phyloP scores from a whole-genome alignment of 2,888 invertebrate genomes.

The Agonopterix arenella region DNA sequence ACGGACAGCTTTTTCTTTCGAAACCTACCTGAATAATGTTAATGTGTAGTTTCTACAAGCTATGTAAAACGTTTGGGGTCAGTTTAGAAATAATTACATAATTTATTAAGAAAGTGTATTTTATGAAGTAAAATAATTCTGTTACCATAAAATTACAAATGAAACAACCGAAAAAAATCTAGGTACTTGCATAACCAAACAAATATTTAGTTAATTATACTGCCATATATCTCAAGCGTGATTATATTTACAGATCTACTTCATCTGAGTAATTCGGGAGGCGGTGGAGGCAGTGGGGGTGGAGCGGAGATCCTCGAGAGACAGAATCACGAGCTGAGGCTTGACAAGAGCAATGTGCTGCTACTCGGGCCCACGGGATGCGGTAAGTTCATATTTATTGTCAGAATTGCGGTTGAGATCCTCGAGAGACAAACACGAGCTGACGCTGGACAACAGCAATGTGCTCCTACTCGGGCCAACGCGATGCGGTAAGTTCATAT shows the following conservation, averaged over 20 bases:
- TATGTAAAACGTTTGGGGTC: too few relatives aligned
- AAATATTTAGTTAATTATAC: too few relatives aligned
- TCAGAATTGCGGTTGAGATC: background rate
- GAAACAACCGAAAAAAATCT: too few relatives aligned
- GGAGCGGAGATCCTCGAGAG: constrained; percentile 91
- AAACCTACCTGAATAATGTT: too few relatives aligned
- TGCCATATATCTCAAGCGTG: too few relatives aligned
- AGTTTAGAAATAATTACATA: too few relatives aligned
- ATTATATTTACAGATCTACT: constrained; percentile 81
- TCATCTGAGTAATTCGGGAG: constrained; percentile 73
- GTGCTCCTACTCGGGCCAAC: constrained; percentile 96
- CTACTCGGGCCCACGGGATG: constrained; percentile 98
- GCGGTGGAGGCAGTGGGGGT: constrained; percentile 40
- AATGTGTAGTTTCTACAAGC: too few relatives aligned
- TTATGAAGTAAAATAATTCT: too few relatives aligned
- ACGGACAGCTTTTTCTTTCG: too few relatives aligned
- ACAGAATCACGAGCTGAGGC: constrained; percentile 86
- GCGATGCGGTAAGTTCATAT: constrained; percentile 87
- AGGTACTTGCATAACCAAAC: too few relatives aligned
- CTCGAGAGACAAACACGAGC: constrained; percentile 71
- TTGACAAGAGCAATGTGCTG: constrained; percentile 98
- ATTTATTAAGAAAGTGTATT: too few relatives aligned
- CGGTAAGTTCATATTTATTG: constrained; percentile 72
- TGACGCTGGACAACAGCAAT: constrained; percentile 96
- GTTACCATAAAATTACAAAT: too few relatives aligned